These are phyloP conservation scores for Hermetia illucens DNA, from an alignment of 1,140 invertebrate species.

Conservation along the genomic window DNA sequence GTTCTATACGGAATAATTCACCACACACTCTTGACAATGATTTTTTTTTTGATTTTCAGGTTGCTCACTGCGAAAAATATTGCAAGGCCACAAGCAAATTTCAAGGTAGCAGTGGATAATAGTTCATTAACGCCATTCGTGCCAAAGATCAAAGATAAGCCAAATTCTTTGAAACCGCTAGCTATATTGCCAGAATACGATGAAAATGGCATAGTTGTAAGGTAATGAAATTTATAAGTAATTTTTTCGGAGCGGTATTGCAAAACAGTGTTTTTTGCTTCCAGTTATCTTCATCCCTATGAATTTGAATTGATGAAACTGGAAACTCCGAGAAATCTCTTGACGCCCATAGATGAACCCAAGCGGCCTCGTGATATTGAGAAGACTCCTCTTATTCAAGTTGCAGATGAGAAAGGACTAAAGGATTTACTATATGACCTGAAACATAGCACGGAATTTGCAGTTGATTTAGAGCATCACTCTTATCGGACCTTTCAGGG, in stretches of 20 bases:
- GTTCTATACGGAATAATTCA: too few relatives aligned
- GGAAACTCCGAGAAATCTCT: conserved; percentile 33
- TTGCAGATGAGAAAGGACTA: conserved; percentile 53
- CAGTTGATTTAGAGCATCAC: conserved; percentile 84
- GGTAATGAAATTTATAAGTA: too few relatives aligned
- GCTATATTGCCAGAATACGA: conserved; percentile 52
- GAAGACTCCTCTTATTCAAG: conserved; percentile 48
- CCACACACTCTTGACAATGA: too few relatives aligned
- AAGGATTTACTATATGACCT: conserved; percentile 50
- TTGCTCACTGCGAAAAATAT: conserved; percentile 62
- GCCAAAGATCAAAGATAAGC: conserved; percentile 74
- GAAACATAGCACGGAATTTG: conserved; percentile 48
- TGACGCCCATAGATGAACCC: conserved; percentile 30
- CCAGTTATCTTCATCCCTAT: conserved; percentile 76
- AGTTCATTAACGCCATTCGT: conserved; percentile 55
- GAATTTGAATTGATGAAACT: conserved; percentile 69
- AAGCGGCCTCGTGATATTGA: conserved; percentile 34
- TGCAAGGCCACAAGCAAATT: conserved; percentile 66
- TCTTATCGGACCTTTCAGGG: conserved; percentile 70
- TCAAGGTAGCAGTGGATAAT: conserved; percentile 80
- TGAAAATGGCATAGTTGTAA: conserved; percentile 39
- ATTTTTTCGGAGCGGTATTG: too few relatives aligned
- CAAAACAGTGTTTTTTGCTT: conserved; percentile 10
- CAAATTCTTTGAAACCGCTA: conserved; percentile 73
- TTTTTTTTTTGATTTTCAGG: conserved; percentile 7